Conservation (phyloP, 1,140 invertebrate species). For the Habropoda laboriosa region DNA sequence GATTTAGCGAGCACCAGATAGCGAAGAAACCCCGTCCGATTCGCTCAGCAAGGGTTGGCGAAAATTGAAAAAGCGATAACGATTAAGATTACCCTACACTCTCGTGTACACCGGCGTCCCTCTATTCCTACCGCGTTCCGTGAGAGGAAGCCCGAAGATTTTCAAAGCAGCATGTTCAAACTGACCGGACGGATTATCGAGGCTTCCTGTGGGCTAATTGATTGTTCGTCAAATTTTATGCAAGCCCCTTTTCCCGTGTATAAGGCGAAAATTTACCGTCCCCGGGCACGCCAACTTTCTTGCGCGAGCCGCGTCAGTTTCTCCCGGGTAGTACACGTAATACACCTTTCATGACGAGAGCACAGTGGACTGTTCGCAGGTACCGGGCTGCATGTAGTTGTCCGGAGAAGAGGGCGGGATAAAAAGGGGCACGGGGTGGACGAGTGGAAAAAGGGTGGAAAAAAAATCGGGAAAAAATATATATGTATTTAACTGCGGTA, state of each 20-base stretch:
- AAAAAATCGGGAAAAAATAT: constrained; percentile 28
- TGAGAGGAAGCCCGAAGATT: constrained; percentile 60
- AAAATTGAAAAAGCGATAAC: constrained; percentile 54
- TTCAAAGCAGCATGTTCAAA: constrained; percentile 61
- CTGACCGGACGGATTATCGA: constrained; percentile 73
- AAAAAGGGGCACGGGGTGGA: background rate
- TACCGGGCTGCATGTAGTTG: constrained; percentile 34
- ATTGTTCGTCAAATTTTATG: constrained; percentile 78
- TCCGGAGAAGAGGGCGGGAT: background rate
- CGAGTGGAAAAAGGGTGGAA: no score
- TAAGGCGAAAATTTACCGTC: constrained; percentile 67
- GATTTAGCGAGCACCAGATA: background rate
- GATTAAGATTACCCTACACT: constrained; percentile 13
- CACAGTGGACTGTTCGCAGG: constrained; percentile 12
- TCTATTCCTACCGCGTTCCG: constrained; percentile 15
- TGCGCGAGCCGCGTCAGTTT: constrained; percentile 54
- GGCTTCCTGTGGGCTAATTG: constrained; percentile 74
- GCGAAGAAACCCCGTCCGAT: background rate
- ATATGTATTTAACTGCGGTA: constrained; percentile 48
- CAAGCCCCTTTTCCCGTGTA: constrained; percentile 51
- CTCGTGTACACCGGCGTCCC: constrained; percentile 5
- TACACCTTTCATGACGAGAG: constrained; percentile 27
- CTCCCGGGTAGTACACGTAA: constrained; percentile 50
- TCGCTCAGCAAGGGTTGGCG: constrained; percentile 1
- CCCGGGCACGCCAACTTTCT: constrained; percentile 66